Percentiles rank a stretch among this genome's conserved stretches.
phyloP scores from a whole-genome alignment of 2,797 vertebrate genomes.

The Amniataba percoides region DNA sequence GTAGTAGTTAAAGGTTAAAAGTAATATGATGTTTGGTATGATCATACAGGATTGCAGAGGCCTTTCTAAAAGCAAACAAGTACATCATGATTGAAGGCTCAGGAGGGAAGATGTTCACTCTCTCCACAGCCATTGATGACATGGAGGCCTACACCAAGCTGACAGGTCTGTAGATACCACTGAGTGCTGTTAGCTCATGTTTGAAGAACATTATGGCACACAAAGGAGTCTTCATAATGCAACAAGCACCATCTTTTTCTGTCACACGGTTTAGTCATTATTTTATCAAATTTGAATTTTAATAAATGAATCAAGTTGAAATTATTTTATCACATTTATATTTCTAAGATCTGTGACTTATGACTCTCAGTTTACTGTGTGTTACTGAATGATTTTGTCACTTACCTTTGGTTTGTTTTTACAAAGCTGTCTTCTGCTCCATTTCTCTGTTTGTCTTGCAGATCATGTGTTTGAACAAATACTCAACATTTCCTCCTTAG shows the following conservation, averaged over 20 bases:
- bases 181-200: background rate
- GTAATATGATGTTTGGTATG: background rate
- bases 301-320: no score
- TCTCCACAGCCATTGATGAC: conserved; percentile 91
- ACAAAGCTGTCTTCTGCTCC: background rate
- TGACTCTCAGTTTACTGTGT: no score
- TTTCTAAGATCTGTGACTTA: no score
- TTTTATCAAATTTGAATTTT: no score
- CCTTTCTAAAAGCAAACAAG: conserved; percentile 90
- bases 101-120: conserved; percentile 78
- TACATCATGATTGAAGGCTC: no score
- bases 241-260: background rate
- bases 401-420: background rate
- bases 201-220: conserved; percentile 4
- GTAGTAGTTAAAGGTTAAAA: no score
- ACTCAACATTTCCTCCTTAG: conserved; percentile 81
- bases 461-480: conserved; percentile 90
- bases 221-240: background rate
- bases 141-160: conserved; percentile 95
- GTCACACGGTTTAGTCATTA: no score
- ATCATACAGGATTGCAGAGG: conserved; percentile 91
- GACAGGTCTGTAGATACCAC: conserved; percentile 85
- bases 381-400: no score
- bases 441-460: conserved; percentile 58
- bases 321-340: no score